Evolutionary conservation across 2,888 invertebrate genomes (phyloP), one percentile per base, ranked within the genome.

Genomic region (Mythimna albipuncta): DNA sequence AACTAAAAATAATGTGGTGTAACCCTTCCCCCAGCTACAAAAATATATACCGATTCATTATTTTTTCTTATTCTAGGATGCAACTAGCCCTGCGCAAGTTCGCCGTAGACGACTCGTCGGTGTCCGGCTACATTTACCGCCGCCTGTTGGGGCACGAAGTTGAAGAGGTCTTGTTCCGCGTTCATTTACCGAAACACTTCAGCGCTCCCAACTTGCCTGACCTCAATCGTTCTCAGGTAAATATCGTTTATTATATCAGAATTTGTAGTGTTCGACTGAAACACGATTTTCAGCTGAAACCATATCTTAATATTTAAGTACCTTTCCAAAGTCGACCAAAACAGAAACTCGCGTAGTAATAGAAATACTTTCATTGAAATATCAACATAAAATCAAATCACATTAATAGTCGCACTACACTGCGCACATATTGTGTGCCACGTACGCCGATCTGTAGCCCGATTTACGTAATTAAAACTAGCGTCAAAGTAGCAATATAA

Each of bases 171-270:
- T 94, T 99, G 58, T 99, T 99, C 91, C 97, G 99, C 58, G 98
- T 98, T 82, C 98, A 98, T 81, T 96, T 99, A 66, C 99, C 99
- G 0, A 99, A 99, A 92, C 98, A 99, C 89, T 99, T 99, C 92
- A 99, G 99, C 69, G 99, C 99, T 0, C 99, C 99, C 0, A 99
- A 99, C 91, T 96, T 99, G 85, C 99, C 99, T 0, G 99, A 99
- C 91, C 97, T 99, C 68, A 99, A 99, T 95, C 97, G 99, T 79
- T 99, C 99, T 0, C 99, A 99, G 96, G 97, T 97, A 91, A 69
- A 41, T 65, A 50, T 67, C 11, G 21, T 41, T n/a, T 21, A 41
- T n/a, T 1, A 5, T 58, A n/a, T 59, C 38, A 38, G 11, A 59
- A 59, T 35, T 59, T 11, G 6, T 6, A 6, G 0, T 0, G 16